Percentiles rank a stretch among this genome's conserved stretches.
Evolutionary conservation across 2,888 invertebrate genomes (phyloP).

Genomic region (Pyrocoelia pectoralis): DNA sequence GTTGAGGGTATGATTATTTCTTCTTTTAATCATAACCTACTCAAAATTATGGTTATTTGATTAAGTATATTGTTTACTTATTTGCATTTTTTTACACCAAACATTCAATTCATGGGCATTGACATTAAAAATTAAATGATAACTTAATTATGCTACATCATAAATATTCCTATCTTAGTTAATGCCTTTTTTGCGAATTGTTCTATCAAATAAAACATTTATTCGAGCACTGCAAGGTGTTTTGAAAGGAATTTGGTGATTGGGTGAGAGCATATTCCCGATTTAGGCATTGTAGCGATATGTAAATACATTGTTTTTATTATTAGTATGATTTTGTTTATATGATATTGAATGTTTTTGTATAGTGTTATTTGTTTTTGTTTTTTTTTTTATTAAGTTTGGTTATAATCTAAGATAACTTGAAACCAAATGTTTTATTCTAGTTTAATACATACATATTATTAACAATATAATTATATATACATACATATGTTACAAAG

Average conservation of each 20-base stretch:
- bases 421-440: conserved; percentile 41
- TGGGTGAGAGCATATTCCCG: neutral
- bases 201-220: neutral
- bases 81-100: no score
- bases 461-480: conserved; percentile 29
- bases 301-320: conserved; percentile 26
- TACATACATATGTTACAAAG: conserved; percentile 29
- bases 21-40: no score
- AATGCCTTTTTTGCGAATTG: neutral
- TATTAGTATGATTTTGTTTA: neutral
- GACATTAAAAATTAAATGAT: neutral
- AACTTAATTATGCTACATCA: neutral
- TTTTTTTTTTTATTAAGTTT: conserved; percentile 46
- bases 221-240: neutral
- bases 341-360: conserved; percentile 13
- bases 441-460: conserved; percentile 30
- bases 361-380: conserved; percentile 42
- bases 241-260: neutral
- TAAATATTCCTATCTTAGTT: neutral
- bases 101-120: neutral
- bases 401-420: conserved; percentile 44
- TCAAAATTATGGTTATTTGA: no score
- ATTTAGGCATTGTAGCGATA: conserved; percentile 17
- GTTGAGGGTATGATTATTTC: no score
- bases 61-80: no score